Evolutionary conservation across 2,113 vertebrate species (phyloP).

Genomic region (Psephotus haematonotus): DNA sequence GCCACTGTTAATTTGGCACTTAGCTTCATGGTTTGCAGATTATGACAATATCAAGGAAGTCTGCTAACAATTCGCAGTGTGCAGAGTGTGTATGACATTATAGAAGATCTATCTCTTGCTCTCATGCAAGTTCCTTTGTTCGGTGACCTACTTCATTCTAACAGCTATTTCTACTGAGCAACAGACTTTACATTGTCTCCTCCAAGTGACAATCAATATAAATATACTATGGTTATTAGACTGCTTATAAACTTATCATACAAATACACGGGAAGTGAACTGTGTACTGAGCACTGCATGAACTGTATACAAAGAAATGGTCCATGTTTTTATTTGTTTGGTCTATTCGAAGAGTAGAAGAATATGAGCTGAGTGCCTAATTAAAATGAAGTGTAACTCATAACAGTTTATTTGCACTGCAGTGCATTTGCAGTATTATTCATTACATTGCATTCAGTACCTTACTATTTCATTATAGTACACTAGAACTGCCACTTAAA

Average conservation of each 20-base stretch:
- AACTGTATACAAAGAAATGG: background rate
- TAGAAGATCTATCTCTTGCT: background rate
- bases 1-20: background rate
- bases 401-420: slow-evolving; percentile 37
- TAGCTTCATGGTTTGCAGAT: background rate
- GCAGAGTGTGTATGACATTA: background rate
- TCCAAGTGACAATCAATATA: background rate
- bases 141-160: background rate
- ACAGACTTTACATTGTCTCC: background rate
- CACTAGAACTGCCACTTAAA: slow-evolving; percentile 15
- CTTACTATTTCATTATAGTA: background rate
- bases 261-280: background rate
- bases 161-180: background rate
- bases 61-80: background rate
- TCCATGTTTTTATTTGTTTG: slow-evolving; percentile 23
- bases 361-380: slow-evolving; percentile 7
- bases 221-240: background rate
- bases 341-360: background rate
- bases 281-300: background rate
- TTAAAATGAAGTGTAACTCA: slow-evolving; percentile 49
- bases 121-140: background rate
- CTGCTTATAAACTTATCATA: background rate
- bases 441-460: background rate
- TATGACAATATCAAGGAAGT: background rate
- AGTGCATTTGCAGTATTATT: background rate